Evolutionary conservation across 2,797 vertebrate genomes (phyloP).

Genomic region (Etheostoma perlongum): DNA sequence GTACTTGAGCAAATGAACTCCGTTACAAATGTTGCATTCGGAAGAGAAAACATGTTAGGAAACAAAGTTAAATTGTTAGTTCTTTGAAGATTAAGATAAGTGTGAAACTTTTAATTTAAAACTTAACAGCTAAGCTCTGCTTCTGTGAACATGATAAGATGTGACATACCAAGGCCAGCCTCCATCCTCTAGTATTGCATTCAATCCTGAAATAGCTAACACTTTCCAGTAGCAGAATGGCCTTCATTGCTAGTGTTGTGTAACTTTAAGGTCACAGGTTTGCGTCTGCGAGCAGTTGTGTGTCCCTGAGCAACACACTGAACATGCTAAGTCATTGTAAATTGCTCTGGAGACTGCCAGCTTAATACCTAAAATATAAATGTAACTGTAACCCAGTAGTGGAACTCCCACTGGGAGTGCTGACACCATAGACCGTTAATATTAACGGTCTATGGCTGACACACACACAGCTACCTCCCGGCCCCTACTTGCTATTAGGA

Average conservation of each 20-base stretch:
- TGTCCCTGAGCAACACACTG: slow-evolving; percentile 27
- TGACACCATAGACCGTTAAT: no score
- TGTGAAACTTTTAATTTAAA: neutral
- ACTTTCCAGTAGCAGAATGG: neutral
- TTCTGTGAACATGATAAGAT: slow-evolving; percentile 16
- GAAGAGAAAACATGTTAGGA: neutral
- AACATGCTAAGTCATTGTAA: slow-evolving; percentile 41
- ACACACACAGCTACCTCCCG: neutral
- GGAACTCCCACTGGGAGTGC: slow-evolving; percentile 55
- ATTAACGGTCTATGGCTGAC: no score
- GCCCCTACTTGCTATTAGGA: slow-evolving; percentile 22
- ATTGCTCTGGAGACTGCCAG: slow-evolving; percentile 14
- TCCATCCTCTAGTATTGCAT: neutral
- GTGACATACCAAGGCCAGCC: neutral
- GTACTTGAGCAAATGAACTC: neutral
- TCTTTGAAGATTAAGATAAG: neutral
- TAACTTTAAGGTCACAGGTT: slow-evolving; percentile 40
- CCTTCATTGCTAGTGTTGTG: slow-evolving; percentile 8
- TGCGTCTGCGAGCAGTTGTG: slow-evolving; percentile 28
- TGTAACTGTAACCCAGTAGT: slow-evolving; percentile 50
- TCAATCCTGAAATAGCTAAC: slow-evolving; percentile 18
- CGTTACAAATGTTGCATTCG: no score
- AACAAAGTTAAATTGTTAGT: neutral
- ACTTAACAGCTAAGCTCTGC: neutral
- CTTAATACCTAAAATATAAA: slow-evolving; percentile 57